Conservation (phyloP, 2,888 invertebrate species). For the Cataglyphis cursor region DNA sequence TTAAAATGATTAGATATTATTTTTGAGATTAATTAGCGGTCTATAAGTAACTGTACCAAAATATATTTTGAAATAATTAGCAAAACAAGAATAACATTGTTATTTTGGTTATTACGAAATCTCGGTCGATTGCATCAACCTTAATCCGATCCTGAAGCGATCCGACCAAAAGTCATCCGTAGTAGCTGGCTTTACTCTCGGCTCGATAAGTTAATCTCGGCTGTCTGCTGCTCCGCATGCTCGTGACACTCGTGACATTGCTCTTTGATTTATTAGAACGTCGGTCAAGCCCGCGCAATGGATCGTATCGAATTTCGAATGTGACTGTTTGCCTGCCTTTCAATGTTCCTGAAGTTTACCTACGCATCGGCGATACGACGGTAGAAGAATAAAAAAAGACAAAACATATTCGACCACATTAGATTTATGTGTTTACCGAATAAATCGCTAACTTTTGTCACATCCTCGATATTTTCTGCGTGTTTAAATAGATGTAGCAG, state of each 20-base stretch:
- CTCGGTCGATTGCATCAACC: conserved; percentile 16
- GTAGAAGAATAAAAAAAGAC: conserved; percentile 39
- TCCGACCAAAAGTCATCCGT: conserved; percentile 76
- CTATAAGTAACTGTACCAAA: neutral
- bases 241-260: conserved; percentile 78
- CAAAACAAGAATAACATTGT: conserved; percentile 3
- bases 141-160: conserved; percentile 39
- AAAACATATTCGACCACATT: conserved; percentile 28
- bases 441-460: conserved; percentile 31
- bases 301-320: conserved; percentile 77
- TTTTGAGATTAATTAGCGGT: neutral
- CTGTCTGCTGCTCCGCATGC: conserved; percentile 80
- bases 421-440: conserved; percentile 53
- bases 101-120: conserved; percentile 12
- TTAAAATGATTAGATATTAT: neutral
- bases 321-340: conserved; percentile 71
- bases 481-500: conserved; percentile 6
- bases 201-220: conserved; percentile 81
- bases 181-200: conserved; percentile 73
- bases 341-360: conserved; percentile 54
- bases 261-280: conserved; percentile 81
- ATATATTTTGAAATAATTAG: neutral
- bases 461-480: conserved; percentile 18
- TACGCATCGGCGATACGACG: conserved; percentile 40
- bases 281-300: conserved; percentile 75